Evolutionary conservation across 23 tunicate species (phyloP), one percentile per base, ranked within the genome.

Genomic region (Pegea sp.): DNA sequence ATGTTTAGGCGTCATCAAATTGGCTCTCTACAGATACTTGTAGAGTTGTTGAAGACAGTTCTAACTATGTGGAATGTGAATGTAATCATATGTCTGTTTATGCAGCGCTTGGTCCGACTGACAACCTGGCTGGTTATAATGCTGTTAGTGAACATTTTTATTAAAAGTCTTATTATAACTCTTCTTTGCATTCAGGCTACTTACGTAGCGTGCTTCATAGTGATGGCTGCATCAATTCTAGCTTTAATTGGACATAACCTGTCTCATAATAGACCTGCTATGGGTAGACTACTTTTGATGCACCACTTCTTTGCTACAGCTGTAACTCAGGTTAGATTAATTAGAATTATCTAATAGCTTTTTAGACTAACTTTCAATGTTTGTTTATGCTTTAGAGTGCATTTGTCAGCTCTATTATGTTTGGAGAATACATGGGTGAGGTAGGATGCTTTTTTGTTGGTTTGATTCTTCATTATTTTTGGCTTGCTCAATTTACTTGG

Each of bases 401-500:
- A 26, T 79, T 79, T 53, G 73, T 65, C 18, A 33, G 60, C 1
- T 53, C 58, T 4, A 77, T 73, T 16, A 22, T 70, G 34, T 24
- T 61, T 7, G 67, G 92, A 33, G 60, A 58, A 2, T 53, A 59
- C 11, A 52, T 33, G 5, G 57, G 44, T 54, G 50, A 33, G 30
- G 73, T 66, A 4, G 58, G 71, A 18, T 79, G 92, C 42, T 53
- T 73, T 2, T 57, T 74, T 0, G 44, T 79, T n/a, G 92, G 63
- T 13, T 46, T 79, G 20, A 26, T 65, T 1, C 77, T 79, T 16
- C 78, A 70, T 48, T 79, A 79, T 53, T 79, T 79, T 31, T 79
- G 92, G 92, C 30, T 70, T 28, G 58, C 78, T 3, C 92, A 79
- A 34, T 79, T 79, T 48, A 70, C 78, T 2, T 79, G 92, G 92